Conservation (phyloP, 2,113 vertebrate genomes). For the Phalacrocorax pelagicus region DNA sequence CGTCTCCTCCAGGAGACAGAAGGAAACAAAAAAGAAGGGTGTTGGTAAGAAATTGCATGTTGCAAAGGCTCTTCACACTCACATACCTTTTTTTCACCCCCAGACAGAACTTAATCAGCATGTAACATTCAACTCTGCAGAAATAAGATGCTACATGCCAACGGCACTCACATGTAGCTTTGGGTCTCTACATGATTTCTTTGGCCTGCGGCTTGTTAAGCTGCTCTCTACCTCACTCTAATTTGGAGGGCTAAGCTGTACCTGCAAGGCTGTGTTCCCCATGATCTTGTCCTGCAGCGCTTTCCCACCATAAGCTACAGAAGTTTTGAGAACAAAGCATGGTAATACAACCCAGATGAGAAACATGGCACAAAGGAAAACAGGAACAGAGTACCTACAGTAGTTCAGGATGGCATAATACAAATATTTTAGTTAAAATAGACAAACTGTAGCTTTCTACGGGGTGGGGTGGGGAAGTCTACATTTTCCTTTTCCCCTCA, state of each 20-base stretch:
- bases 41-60: not conserved
- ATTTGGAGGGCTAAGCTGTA: not conserved
- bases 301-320: not conserved
- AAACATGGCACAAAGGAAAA: not conserved
- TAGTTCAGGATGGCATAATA: not conserved
- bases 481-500: not conserved
- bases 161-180: not conserved
- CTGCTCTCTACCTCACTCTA: not conserved
- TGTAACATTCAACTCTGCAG: not conserved
- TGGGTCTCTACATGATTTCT: not conserved
- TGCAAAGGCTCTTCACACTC: not conserved
- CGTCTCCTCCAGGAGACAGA: not conserved
- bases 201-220: not conserved
- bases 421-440: not conserved
- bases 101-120: not conserved
- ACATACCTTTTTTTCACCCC: not conserved
- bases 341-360: not conserved
- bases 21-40: not conserved
- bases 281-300: not conserved
- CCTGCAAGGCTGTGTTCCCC: not conserved
- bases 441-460: not conserved
- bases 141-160: not conserved
- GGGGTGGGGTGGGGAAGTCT: no score
- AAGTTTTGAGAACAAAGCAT: not conserved
- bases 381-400: not conserved